Evolutionary conservation across 2,888 invertebrate genomes (phyloP).

Genomic region (Heliconius cydno): DNA sequence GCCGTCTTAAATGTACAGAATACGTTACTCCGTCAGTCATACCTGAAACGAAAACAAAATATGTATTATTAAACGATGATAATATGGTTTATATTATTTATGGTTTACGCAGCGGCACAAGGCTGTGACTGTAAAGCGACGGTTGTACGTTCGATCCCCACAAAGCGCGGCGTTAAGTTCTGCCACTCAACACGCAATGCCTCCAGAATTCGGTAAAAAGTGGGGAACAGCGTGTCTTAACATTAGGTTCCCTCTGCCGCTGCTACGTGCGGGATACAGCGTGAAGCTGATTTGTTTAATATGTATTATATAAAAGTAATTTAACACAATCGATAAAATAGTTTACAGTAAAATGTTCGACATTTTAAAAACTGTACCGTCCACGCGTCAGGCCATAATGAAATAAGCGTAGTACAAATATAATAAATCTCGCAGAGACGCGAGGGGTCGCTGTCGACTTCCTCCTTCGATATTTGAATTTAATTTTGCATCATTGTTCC

Average conservation of each 20-base stretch:
- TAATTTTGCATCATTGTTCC: conserved; percentile 79
- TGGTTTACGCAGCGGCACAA: no score
- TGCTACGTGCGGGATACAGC: no score
- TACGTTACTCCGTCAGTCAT: neutral
- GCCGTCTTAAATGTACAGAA: neutral
- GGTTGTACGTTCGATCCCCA: no score
- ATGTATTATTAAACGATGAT: neutral
- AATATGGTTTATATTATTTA: no score
- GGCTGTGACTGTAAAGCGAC: no score
- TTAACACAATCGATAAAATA: neutral
- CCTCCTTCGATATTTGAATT: conserved; percentile 83
- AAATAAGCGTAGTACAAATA: conserved; percentile 83
- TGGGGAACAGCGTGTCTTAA: no score
- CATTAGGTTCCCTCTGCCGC: no score
- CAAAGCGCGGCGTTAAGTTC: no score
- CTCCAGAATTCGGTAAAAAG: no score
- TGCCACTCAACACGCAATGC: no score
- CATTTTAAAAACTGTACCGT: conserved; percentile 44
- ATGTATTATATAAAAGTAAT: neutral
- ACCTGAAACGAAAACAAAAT: conserved; percentile 33
- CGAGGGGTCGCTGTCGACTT: conserved; percentile 77
- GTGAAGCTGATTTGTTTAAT: no score
- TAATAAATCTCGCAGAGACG: conserved; percentile 81
- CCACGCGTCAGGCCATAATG: conserved; percentile 75
- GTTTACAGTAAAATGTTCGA: conserved; percentile 10